Evolutionary conservation across 2,113 vertebrate genomes (phyloP).

Genomic region (Engystomops pustulosus): DNA sequence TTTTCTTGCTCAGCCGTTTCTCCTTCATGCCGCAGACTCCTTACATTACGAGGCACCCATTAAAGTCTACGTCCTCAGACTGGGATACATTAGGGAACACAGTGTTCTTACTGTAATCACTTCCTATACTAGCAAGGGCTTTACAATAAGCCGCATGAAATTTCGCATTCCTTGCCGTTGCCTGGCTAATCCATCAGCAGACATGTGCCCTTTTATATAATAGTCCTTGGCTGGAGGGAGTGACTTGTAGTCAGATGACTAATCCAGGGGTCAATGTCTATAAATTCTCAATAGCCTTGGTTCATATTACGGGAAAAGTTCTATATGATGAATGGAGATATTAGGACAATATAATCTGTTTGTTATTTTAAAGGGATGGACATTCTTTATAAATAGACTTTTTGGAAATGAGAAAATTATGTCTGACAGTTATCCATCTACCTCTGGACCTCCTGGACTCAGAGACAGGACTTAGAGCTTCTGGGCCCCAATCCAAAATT

Average conservation of each 20-base stretch:
- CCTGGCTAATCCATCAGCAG: neutral
- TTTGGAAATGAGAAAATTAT: no score
- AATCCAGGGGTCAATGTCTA: neutral
- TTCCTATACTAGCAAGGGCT: neutral
- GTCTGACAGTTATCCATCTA: no score
- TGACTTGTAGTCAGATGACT: neutral
- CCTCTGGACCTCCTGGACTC: no score
- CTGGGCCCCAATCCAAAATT: no score
- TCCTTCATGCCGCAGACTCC: neutral
- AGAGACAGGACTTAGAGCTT: no score
- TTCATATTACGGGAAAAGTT: neutral
- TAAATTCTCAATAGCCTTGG: neutral
- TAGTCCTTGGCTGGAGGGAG: neutral
- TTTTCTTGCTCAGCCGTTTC: conserved; percentile 16
- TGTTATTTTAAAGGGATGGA: neutral
- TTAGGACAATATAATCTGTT: neutral
- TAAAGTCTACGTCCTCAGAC: neutral
- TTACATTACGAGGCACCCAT: neutral
- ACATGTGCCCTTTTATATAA: neutral
- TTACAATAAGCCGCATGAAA: neutral
- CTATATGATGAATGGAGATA: neutral
- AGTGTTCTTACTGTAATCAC: no score
- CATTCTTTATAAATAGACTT: no score
- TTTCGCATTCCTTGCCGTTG: neutral
- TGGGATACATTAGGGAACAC: neutral